phyloP scores from a whole-genome alignment of 2,888 invertebrate genomes.

The Furcula furcula region DNA sequence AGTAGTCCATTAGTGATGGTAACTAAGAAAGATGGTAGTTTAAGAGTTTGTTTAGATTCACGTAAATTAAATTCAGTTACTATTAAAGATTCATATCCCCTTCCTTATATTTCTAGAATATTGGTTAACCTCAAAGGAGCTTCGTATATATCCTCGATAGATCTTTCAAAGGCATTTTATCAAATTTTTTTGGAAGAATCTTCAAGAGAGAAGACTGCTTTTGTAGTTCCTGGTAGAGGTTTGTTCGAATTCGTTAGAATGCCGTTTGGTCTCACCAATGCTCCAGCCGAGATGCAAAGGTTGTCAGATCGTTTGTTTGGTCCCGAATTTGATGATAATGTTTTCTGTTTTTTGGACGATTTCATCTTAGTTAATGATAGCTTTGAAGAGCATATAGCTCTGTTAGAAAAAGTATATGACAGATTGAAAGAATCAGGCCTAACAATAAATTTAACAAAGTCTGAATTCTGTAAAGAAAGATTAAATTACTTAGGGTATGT shows the following conservation, averaged over 20 bases:
- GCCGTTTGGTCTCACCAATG: slow-evolving; percentile 1
- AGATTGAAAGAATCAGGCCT: slow-evolving; percentile 7
- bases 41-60: slow-evolving; percentile 1
- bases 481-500: slow-evolving; percentile 7
- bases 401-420: no score
- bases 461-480: slow-evolving; percentile 9
- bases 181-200: slow-evolving; percentile 1
- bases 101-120: not conserved
- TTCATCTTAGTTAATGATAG: no score
- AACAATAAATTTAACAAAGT: slow-evolving; percentile 14
- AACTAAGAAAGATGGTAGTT: not conserved
- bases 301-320: slow-evolving; percentile 3
- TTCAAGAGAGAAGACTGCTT: slow-evolving; percentile 2
- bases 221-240: not conserved
- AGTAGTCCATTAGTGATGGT: not conserved
- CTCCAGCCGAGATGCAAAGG: not conserved
- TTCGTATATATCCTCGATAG: no score
- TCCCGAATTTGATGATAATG: slow-evolving; percentile 4
- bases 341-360: slow-evolving; percentile 15
- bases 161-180: not conserved
- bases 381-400: no score
- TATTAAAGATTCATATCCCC: not conserved
- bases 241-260: not conserved
- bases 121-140: not conserved
- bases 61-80: not conserved